Evolutionary conservation across 2,888 invertebrate genomes (phyloP).

Genomic region (Coleophora flavipennella): DNA sequence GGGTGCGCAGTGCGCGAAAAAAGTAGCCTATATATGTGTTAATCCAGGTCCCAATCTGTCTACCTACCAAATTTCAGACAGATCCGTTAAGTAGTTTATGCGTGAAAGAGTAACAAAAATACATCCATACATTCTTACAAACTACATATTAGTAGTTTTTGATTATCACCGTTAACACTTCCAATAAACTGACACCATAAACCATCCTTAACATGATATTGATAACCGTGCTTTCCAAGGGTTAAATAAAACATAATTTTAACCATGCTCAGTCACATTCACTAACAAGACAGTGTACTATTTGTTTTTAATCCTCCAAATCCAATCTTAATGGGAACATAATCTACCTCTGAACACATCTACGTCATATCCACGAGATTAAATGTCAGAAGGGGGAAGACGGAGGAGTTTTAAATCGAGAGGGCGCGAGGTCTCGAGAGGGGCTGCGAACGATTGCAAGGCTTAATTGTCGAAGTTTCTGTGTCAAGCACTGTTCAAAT

Average conservation of each 20-base stretch:
- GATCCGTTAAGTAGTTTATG: no score
- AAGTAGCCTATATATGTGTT: no score
- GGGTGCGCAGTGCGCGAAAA: no score
- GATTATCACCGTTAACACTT: no score
- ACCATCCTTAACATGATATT: no score
- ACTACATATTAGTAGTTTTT: no score
- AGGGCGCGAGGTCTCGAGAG: conserved; percentile 24
- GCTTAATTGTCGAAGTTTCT: conserved; percentile 27
- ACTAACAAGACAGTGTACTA: not conserved
- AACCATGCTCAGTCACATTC: not conserved
- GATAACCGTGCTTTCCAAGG: no score
- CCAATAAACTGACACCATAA: no score
- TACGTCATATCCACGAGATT: conserved; percentile 53
- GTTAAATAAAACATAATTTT: not conserved
- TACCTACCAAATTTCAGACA: no score
- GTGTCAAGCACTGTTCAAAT: conserved; percentile 38
- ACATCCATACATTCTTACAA: no score
- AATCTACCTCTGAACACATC: conserved; percentile 26
- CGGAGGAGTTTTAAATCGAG: conserved; percentile 41
- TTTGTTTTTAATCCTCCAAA: conserved; percentile 20
- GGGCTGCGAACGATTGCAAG: conserved; percentile 17
- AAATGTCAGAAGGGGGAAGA: conserved; percentile 42
- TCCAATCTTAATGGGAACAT: conserved; percentile 35
- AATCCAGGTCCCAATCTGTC: no score
- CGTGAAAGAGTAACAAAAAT: no score